Evolutionary conservation across 2,888 invertebrate genomes (phyloP).

Genomic region (Exephanes ischioxanthus): DNA sequence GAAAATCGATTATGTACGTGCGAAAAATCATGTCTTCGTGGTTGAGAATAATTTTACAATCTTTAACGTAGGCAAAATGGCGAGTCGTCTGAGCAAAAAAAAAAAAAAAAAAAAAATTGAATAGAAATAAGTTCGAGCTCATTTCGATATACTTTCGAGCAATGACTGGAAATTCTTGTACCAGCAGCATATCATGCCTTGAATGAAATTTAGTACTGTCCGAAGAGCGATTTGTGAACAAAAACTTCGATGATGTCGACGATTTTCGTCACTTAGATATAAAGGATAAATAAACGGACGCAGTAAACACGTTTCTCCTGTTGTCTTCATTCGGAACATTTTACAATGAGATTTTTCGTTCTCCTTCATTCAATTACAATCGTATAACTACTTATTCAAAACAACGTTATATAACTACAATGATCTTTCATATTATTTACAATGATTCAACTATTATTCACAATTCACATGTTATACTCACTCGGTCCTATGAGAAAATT

Average conservation of each 20-base stretch:
- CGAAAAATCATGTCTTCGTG: neutral
- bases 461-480: conserved; percentile 39
- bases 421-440: conserved; percentile 59
- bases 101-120: neutral
- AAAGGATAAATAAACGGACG: conserved; percentile 36
- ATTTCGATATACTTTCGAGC: neutral
- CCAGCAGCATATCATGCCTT: conserved; percentile 28
- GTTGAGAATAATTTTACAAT: neutral
- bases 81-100: neutral
- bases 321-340: conserved; percentile 31
- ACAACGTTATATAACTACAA: conserved; percentile 28
- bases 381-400: conserved; percentile 19
- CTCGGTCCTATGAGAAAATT: conserved; percentile 19
- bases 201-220: conserved; percentile 32
- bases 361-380: conserved; percentile 23
- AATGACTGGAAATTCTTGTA: conserved; percentile 16
- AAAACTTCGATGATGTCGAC: neutral
- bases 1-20: neutral
- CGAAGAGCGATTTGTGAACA: neutral
- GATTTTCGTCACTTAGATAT: conserved; percentile 11
- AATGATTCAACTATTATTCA: conserved; percentile 57
- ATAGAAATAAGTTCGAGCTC: neutral
- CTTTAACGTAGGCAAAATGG: neutral
- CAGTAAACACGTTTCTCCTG: conserved; percentile 21
- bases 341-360: neutral